Conservation (phyloP, 1,140 invertebrate genomes). For the Drosophila baimaii region DNA sequence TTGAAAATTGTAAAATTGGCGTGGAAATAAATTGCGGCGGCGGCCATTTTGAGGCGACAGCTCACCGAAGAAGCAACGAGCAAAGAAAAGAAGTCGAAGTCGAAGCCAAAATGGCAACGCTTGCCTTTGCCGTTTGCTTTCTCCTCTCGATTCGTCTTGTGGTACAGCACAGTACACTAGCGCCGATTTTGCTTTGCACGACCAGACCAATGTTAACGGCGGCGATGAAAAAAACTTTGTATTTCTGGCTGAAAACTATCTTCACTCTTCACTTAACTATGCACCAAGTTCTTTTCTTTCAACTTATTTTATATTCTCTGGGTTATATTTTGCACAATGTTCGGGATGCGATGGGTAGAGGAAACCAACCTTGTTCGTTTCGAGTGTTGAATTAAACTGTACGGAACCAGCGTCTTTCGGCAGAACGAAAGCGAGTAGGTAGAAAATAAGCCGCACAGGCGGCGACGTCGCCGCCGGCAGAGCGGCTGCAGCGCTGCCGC, state of each 20-base stretch:
- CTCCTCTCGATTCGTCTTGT: conserved; percentile 48
- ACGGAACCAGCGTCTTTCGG: conserved; percentile 40
- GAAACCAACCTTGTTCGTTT: conserved; percentile 68
- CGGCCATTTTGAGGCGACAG: conserved; percentile 36
- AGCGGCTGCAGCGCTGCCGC: conserved; percentile 20
- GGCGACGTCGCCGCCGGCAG: conserved; percentile 19
- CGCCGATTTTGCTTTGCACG: conserved; percentile 3
- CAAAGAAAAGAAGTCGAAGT: conserved; percentile 30
- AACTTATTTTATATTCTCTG: conserved; percentile 16
- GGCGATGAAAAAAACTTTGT: background rate
- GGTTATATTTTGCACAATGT: conserved; percentile 32
- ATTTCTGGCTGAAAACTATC: conserved; percentile 11
- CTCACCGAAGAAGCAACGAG: conserved; percentile 30
- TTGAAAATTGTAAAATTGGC: conserved; percentile 13
- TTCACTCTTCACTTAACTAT: conserved; percentile 14
- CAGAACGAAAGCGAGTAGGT: conserved; percentile 55
- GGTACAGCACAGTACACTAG: conserved; percentile 32
- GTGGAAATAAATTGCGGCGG: conserved; percentile 13
- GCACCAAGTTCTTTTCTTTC: conserved; percentile 7
- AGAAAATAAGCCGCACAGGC: conserved; percentile 24
- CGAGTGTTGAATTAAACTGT: conserved; percentile 71
- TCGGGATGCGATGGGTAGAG: conserved; percentile 4
- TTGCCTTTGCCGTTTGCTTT: conserved; percentile 35
- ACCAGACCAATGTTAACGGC: background rate
- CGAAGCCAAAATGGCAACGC: conserved; percentile 67